Evolutionary conservation across 2,888 invertebrate genomes (phyloP).

Genomic region (Tetramorium bicarinatum): DNA sequence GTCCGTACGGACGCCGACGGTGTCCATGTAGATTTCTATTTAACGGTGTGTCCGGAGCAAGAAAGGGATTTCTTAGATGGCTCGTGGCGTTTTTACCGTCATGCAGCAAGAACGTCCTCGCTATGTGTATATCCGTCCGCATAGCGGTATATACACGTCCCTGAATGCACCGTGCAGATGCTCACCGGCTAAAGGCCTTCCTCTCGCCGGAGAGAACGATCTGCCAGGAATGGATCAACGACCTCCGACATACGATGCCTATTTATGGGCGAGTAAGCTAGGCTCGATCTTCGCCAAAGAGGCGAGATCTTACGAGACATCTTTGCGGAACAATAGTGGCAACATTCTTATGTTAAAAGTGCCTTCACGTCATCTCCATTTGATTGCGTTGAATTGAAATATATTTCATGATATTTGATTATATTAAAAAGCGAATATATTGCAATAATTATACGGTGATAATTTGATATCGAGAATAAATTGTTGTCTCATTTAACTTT

Average conservation of each 20-base stretch:
- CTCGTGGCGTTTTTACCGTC: slow-evolving; percentile 62
- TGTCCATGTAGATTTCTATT: slow-evolving; percentile 59
- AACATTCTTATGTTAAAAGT: slow-evolving; percentile 7
- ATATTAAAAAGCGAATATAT: not conserved
- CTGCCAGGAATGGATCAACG: slow-evolving; percentile 82
- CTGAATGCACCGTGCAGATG: slow-evolving; percentile 75
- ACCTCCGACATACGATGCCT: slow-evolving; percentile 80
- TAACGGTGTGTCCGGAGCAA: slow-evolving; percentile 62
- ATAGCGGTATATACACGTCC: slow-evolving; percentile 75
- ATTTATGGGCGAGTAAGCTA: slow-evolving; percentile 74
- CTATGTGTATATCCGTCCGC: slow-evolving; percentile 68
- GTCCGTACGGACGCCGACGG: slow-evolving; percentile 48
- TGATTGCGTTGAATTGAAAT: not conserved
- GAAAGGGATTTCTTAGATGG: slow-evolving; percentile 67
- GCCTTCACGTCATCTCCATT: not conserved
- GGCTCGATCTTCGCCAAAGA: slow-evolving; percentile 67
- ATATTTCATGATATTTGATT: not conserved
- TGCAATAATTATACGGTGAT: not conserved
- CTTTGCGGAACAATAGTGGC: slow-evolving; percentile 3
- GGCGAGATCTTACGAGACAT: slow-evolving; percentile 25
- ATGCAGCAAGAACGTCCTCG: slow-evolving; percentile 66
- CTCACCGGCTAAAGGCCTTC: slow-evolving; percentile 74
- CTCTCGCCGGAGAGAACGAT: slow-evolving; percentile 76
- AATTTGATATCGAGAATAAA: not conserved
- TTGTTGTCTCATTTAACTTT: not conserved